Evolutionary conservation across 2,797 vertebrate genomes (phyloP).

Genomic region (Sebastes cheni): DNA sequence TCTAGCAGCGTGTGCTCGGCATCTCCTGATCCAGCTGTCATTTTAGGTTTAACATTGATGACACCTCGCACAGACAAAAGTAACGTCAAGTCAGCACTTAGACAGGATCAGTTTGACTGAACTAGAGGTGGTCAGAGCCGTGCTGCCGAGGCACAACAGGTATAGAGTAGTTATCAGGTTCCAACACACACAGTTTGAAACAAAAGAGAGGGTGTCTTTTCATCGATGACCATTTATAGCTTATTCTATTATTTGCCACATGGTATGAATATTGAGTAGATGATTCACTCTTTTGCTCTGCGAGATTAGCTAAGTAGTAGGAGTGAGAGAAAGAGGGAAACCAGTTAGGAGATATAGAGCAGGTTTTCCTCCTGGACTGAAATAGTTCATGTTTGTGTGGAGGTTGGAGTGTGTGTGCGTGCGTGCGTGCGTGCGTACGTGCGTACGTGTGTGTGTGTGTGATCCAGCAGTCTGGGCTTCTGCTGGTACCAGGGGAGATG

Average conservation of each 20-base stretch:
- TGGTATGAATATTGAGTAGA: neutral
- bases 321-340: neutral
- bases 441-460: neutral
- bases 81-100: slow-evolving; percentile 31
- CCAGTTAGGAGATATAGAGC: neutral
- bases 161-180: neutral
- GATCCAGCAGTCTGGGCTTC: neutral
- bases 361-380: neutral
- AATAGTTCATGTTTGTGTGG: neutral
- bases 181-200: neutral
- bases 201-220: neutral
- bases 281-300: neutral
- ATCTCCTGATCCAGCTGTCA: slow-evolving; percentile 53
- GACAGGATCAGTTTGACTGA: slow-evolving; percentile 21
- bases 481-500: slow-evolving; percentile 34
- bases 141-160: neutral
- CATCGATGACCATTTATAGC: neutral
- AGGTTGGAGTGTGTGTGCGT: neutral
- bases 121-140: neutral
- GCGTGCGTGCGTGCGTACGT: neutral
- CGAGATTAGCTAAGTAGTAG: neutral
- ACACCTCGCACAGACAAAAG: slow-evolving; percentile 21
- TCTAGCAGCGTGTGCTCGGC: slow-evolving; percentile 25
- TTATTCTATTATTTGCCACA: neutral
- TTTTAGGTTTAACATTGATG: slow-evolving; percentile 16